Conservation (phyloP, 2,888 invertebrate species). For the Leptopilina drosophilae region DNA sequence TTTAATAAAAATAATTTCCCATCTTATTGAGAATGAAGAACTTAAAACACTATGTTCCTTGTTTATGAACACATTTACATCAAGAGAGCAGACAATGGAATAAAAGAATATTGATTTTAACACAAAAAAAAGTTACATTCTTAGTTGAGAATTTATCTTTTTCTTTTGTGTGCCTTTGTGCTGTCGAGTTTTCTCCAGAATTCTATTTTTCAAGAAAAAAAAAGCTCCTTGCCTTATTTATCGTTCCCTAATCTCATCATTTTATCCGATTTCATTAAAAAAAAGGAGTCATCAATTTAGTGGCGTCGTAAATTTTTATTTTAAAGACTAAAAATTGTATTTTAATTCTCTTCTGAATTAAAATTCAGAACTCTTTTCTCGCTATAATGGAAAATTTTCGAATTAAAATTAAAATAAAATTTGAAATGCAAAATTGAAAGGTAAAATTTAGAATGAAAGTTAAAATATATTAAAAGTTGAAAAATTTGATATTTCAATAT, state of each 20-base stretch:
- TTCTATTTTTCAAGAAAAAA: neutral
- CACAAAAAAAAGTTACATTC: slow-evolving; percentile 22
- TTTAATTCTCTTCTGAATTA: neutral
- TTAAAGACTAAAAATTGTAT: neutral
- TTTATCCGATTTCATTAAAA: neutral
- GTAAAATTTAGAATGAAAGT: too few species aligned
- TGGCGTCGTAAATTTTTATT: neutral
- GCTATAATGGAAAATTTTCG: too few species aligned
- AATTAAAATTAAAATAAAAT: too few species aligned
- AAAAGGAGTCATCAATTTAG: neutral
- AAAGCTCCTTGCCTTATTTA: neutral
- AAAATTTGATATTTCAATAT: too few species aligned
- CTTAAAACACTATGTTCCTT: neutral
- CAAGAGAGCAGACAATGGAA: slow-evolving; percentile 7
- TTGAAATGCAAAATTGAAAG: too few species aligned
- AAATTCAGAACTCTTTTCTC: too few species aligned
- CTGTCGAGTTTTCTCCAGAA: neutral
- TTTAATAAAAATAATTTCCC: neutral
- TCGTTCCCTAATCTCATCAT: neutral
- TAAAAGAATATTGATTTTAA: slow-evolving; percentile 14
- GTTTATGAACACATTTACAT: neutral
- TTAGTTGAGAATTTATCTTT: slow-evolving; percentile 5
- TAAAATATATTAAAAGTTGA: too few species aligned
- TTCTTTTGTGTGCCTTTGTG: neutral
- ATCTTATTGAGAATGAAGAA: neutral